Evolutionary conservation across 1,140 invertebrate genomes (phyloP), one percentile per base, ranked within the genome.

Genomic region (Drosophila chauvacae): DNA sequence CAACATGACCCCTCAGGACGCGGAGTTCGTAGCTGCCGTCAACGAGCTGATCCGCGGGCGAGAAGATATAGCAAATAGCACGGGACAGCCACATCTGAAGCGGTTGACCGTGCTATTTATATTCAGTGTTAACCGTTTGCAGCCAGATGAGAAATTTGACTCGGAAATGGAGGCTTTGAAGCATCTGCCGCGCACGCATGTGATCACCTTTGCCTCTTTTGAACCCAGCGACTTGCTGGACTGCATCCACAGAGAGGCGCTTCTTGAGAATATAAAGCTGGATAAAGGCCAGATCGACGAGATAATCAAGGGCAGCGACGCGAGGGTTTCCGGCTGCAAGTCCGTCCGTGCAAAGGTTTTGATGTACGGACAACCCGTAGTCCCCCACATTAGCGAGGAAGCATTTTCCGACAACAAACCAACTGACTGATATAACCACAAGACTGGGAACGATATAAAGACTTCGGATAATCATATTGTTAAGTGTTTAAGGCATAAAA

Each of bases 91-190:
- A 57, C 39, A 64, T 3, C 37, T 61, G 20, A 64, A 61, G n/a
- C 57, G 14, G 16, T 16, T 64, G 20, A 61, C 62, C 5, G 28
- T 64, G 16, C 13, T 64, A 14, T n/a, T 62, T 9, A 26, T 64
- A 28, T 61, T 64, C 18, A 61, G 18, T 16, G 28, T 64, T 5
- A 64, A 26, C 33, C 18, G 62, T 9, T 18, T 61, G 62, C 62
- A 61, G 20, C 3, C 37, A n/a, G 28, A 61, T 7, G 28, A 42
- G 11, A n/a, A 3, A 2, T 33, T 41, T 35, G 94, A 96, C 77
- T 87, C 95, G 69, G 94, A 94, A 66, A 91, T 94, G 60, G 93
- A 94, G 74, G 93, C 94, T 66, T 66, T 96, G 3, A 13, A 93
- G 94, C 59, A 83, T 90, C 13, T 81, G 93, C 39, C 95, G 94